Evolutionary conservation across 2,113 vertebrate species (phyloP).

Genomic region (Piaya cayana): DNA sequence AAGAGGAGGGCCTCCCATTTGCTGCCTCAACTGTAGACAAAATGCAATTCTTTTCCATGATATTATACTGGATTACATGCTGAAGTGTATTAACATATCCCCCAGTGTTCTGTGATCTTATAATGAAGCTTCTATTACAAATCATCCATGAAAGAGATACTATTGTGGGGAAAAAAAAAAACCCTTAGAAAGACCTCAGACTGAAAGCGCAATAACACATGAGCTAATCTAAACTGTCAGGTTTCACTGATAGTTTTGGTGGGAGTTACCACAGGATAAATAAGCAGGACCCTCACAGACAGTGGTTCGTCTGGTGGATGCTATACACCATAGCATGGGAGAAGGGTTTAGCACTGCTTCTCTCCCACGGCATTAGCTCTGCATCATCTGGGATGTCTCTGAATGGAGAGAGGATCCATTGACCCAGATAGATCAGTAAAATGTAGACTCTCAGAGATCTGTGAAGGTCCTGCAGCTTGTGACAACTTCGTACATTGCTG

Average conservation of each 20-base stretch:
- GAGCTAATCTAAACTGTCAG: not conserved
- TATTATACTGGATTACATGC: constrained; percentile 16
- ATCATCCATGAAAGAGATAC: constrained; percentile 27
- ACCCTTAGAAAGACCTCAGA: not conserved
- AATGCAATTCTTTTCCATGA: constrained; percentile 33
- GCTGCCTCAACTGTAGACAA: constrained; percentile 13
- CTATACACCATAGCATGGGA: not conserved
- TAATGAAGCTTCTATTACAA: constrained; percentile 39
- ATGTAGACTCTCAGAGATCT: not conserved
- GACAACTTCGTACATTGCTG: not conserved
- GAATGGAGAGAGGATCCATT: not conserved
- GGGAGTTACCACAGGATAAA: not conserved
- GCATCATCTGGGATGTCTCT: not conserved
- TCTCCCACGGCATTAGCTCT: not conserved
- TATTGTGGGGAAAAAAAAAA: not conserved
- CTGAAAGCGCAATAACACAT: not conserved
- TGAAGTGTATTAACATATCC: constrained; percentile 47
- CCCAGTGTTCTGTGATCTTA: constrained; percentile 46
- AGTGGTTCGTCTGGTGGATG: not conserved
- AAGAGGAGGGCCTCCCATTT: not conserved
- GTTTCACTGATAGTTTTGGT: not conserved
- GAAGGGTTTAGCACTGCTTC: not conserved
- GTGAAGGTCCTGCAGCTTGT: not conserved
- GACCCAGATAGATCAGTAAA: not conserved
- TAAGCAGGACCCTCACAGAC: not conserved